Base-by-base conservation (phyloP, 2,113 vertebrate genomes). In the Gallinago undulata region DNA sequence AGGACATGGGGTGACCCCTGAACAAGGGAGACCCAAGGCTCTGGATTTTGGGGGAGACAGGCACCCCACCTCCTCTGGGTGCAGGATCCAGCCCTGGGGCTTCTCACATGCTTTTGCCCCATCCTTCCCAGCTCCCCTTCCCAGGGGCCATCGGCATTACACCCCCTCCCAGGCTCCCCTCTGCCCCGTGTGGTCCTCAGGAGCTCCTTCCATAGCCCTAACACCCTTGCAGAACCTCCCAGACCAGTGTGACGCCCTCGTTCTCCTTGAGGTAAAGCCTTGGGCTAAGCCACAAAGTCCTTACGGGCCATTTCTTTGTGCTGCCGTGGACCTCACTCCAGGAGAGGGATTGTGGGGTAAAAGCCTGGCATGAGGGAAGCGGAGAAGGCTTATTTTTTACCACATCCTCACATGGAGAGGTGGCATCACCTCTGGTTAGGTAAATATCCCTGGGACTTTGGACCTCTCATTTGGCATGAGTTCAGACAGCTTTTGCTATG, bases 41-140 rank as follows among this genome's bases (percentile, higher is more conserved):
- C 15, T 70, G 79, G 16, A 12, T 76, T 76, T 6, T 43, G 51
- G 19, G 37, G 33, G 30, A 17, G 67, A n/a, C 14, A 12, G 27
- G n/a, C 45, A 69, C 28, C 31, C 24, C 2, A 0, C 37, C 37
- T 63, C 47, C 27, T 30, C 27, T 5, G 1, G 0, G 39, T 0
- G 0, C 48, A 21, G 72, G 57, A 66, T 53, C 19, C 0, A 0
- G 13, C 67, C 62, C 18, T 1, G 1, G 14, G 79, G 75, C 55
- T 4, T 9, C 55, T 93, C 75, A n/a, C 11, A 3, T 1, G 23
- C 53, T 90, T 90, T 90, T 9, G 2, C 55, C 62, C 72, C 10
- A 0, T 85, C 83, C 67, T 43, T 63, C 41, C 41, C 7, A 0
- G 33, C 30, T 50, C 70, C 92, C 19, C 25, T 27, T 87, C 63